Percentiles rank a stretch among this genome's conserved stretches.
phyloP scores from a whole-genome alignment of 2,888 invertebrate species.

The Stegophylla sp. region DNA sequence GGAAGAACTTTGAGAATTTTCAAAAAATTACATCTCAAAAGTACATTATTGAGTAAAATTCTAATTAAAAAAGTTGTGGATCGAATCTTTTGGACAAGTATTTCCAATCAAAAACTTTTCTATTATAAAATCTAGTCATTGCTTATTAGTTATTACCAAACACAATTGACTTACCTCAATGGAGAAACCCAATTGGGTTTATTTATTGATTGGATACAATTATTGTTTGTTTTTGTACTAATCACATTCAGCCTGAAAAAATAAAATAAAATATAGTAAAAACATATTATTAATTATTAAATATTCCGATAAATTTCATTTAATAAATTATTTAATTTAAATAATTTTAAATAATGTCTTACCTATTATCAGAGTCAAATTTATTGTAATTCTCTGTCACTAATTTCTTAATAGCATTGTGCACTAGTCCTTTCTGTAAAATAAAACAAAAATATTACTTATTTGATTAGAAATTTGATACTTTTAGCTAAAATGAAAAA shows the following conservation, averaged over 20 bases:
- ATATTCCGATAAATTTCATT: neutral
- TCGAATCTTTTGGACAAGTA: too few species aligned
- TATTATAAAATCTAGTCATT: neutral
- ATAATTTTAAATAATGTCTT: neutral
- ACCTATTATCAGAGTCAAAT: conserved; percentile 60
- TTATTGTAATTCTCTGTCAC: conserved; percentile 63
- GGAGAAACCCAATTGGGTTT: conserved; percentile 50
- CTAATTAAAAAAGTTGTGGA: too few species aligned
- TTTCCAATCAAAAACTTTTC: too few species aligned
- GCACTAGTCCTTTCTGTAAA: conserved; percentile 63
- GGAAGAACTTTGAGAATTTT: too few species aligned
- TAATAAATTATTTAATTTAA: neutral
- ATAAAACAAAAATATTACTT: neutral
- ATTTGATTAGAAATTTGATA: neutral
- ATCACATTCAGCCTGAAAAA: conserved; percentile 14
- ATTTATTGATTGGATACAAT: conserved; percentile 16
- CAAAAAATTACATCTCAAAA: too few species aligned
- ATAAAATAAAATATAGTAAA: neutral
- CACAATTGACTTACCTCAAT: conserved; percentile 14
- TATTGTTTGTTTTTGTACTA: conserved; percentile 14
- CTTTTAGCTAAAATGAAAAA: neutral
- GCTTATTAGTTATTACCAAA: neutral
- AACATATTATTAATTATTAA: neutral
- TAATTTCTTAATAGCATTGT: conserved; percentile 62
- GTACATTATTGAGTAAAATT: too few species aligned